These are phyloP conservation scores for Oeneis ivallda DNA, from an alignment of 2,888 invertebrate genomes.

Conservation along the genomic window DNA sequence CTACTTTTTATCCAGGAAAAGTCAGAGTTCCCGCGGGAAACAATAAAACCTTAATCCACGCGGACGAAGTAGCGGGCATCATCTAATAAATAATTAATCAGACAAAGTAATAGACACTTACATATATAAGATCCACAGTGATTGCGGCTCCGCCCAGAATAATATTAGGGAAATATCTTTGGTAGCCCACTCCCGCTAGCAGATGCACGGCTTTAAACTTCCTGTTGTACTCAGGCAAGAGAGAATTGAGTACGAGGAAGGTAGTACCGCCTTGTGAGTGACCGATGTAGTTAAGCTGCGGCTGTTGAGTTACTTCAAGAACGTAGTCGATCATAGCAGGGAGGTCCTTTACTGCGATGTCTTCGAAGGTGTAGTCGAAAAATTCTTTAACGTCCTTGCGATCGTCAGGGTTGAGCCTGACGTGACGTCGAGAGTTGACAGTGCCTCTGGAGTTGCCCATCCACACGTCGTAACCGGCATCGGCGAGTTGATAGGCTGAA, in stretches of 20 bases:
- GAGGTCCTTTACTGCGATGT: slow-evolving; percentile 61
- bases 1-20: no score
- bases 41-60: no score
- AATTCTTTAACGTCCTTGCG: slow-evolving; percentile 48
- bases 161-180: slow-evolving; percentile 52
- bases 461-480: slow-evolving; percentile 89
- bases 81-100: no score
- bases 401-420: slow-evolving; percentile 53
- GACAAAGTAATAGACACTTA: background rate
- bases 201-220: slow-evolving; percentile 61
- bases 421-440: slow-evolving; percentile 84
- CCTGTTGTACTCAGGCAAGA: slow-evolving; percentile 59
- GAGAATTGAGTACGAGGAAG: slow-evolving; percentile 56
- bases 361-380: slow-evolving; percentile 66
- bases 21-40: no score
- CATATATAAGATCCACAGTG: slow-evolving; percentile 52
- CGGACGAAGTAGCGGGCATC: no score
- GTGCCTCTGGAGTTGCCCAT: slow-evolving; percentile 92
- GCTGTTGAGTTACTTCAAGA: slow-evolving; percentile 49
- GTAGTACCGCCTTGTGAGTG: slow-evolving; percentile 71
- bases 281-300: slow-evolving; percentile 65
- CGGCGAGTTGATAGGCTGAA: slow-evolving; percentile 84
- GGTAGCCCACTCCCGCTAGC: slow-evolving; percentile 63
- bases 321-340: slow-evolving; percentile 65
- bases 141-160: slow-evolving; percentile 42